phyloP scores from a whole-genome alignment of 2,888 invertebrate species.

The Balanococcus diminutus region DNA sequence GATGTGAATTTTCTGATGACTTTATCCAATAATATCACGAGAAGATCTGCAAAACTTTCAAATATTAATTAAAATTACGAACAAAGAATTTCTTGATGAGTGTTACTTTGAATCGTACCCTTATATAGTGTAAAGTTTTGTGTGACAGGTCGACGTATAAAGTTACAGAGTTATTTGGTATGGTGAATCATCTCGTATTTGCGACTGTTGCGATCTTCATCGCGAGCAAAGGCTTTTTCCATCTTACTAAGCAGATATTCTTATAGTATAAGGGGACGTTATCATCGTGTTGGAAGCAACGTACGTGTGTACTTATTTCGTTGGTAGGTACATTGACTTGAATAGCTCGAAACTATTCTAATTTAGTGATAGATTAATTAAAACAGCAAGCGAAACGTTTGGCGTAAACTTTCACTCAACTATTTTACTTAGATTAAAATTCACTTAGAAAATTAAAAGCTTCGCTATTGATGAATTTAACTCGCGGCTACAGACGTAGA shows the following conservation, averaged over 20 bases:
- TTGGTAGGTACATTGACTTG: background rate
- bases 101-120: background rate
- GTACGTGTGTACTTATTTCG: background rate
- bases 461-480: conserved; percentile 2
- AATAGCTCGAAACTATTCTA: background rate
- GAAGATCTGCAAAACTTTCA: background rate
- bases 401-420: background rate
- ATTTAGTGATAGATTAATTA: conserved; percentile 34
- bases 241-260: background rate
- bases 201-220: background rate
- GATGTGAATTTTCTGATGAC: conserved; percentile 17
- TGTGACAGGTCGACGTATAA: background rate
- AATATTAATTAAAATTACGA: background rate
- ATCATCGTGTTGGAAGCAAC: background rate
- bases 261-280: background rate
- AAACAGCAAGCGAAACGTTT: background rate
- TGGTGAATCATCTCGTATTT: background rate
- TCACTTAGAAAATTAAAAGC: conserved; percentile 17
- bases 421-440: conserved; percentile 29
- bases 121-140: background rate
- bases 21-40: background rate
- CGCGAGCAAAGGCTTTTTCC: background rate
- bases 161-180: background rate
- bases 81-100: background rate
- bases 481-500: conserved; percentile 15